Base-by-base conservation (phyloP, 2,797 vertebrate genomes). In the Holocentrus rufus region DNA sequence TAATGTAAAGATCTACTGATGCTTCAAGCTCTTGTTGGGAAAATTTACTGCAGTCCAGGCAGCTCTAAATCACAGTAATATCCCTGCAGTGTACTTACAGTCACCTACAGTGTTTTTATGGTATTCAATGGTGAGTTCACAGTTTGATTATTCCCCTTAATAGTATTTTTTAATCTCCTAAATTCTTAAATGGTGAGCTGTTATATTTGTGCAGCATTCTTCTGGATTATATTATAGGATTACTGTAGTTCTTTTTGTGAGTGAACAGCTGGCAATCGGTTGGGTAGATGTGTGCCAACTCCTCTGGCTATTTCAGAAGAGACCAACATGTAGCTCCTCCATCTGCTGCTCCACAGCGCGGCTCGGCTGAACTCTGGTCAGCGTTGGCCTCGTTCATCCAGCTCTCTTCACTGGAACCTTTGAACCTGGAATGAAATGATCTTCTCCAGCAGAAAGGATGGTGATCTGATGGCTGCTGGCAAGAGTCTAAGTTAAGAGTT, bases 231-330 rank as follows among this genome's bases (percentile, higher is more conserved):
- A 63, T 81, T 44, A 68, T 42, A 69, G 23, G 46, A 65, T 71
- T 17, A 58, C 1, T 59, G 55, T 66, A 67, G 80, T 62, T 22
- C 42, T 69, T 34, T 68, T 75, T 50, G 67, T 65, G 79, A 67
- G 76, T 65, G 67, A 88, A 86, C 87, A 86, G 87, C 86, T 87
- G 87, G 81, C 76, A 7, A 58, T 57, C 27, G 23, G 22, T 77
- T 2, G 47, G 75, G 22, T 23, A 22, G 65, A 59, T 50, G 30
- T 62, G 79, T 74, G 80, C 81, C 87, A 84, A 49, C 72, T 87
- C 88, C 84, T 85, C 87, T 85, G 86, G 82, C 85, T 85, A 34
- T 81, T 81, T 72, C 79, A 80, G 76, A 84, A 70, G 60, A 87
- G 77, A 72, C 81, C 82, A 72, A 82, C 82, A 6, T 68, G 87